Base-by-base conservation (phyloP, 2,888 invertebrate genomes). In the Bugulina stolonifera region DNA sequence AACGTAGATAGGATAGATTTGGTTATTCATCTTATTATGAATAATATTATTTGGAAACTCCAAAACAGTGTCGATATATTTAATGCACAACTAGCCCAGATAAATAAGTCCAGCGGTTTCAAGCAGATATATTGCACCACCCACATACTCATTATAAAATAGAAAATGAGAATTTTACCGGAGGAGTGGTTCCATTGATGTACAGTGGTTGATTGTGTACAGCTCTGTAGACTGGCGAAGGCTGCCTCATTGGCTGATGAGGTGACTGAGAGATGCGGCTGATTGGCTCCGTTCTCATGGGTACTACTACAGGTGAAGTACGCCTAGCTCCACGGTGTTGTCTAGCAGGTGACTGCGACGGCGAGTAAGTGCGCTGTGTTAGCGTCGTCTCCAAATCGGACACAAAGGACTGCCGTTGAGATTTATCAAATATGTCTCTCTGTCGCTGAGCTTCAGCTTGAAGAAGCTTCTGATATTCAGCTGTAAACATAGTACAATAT, bases 241-340 rank as follows among this genome's bases (percentile, higher is more conserved):
- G 64, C 32, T 64, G 64, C n/a, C 64, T 64, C 32, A 64, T 34
- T 32, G 27, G 64, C 29, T 64, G 64, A 64, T 64, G 64, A 64
- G 64, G 64, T 14, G 64, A 64, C 32, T 64, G 64, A 64, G 64
- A 64, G 22, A 32, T 10, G 5, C 64, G 22, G 25, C 64, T 64
- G 64, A 64, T 64, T 64, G 64, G 64, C 34, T 64, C 64, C 25
- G 64, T 64, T 29, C 64, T 22, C 14, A 64, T 27, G 32, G 64
- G 29, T 25, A 64, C 64, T 29, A 27, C 64, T 14, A 27, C 64
- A 34, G 64, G 64, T 25, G 64, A 64, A 10, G 18, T 64, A 14
- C 64, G 29, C n/a, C 32, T 25, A 34, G 64, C 34, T 5, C 64
- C 64, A 34, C 64, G 64, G 27, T 64, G 64, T n/a, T 64, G 64